Evolutionary conservation across 2,888 invertebrate species (phyloP).

Genomic region (Apodemia zela): DNA sequence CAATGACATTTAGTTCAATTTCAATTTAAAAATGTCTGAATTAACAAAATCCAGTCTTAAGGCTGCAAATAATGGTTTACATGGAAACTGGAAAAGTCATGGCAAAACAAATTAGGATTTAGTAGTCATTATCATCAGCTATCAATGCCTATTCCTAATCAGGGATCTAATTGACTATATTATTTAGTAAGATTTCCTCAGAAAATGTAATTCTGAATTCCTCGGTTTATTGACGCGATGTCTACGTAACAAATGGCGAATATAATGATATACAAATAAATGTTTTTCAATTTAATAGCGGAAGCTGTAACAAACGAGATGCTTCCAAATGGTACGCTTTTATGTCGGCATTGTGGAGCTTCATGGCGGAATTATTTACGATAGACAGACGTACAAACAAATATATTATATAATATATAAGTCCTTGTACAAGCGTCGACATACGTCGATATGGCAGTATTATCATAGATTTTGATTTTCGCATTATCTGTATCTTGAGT

Average conservation of each 20-base stretch:
- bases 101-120: no score
- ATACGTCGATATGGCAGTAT: not conserved
- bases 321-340: constrained; percentile 11
- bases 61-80: no score
- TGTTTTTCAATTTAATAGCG: constrained; percentile 9
- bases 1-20: no score
- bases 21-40: no score
- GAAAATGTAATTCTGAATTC: not conserved
- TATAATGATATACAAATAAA: constrained; percentile 6
- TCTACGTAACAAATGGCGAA: not conserved
- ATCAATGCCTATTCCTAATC: no score
- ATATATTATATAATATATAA: not conserved
- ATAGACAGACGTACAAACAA: constrained; percentile 10
- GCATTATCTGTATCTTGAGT: no score
- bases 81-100: no score
- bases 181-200: not conserved
- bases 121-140: no score
- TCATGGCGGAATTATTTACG: constrained; percentile 13
- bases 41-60: no score
- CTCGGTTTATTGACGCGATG: not conserved
- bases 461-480: not conserved
- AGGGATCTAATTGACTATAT: no score
- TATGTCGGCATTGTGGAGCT: constrained; percentile 8
- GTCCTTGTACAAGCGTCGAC: not conserved
- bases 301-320: constrained; percentile 12